Base-by-base conservation (phyloP, 2,888 invertebrate species). In the Malacosoma neustria region DNA sequence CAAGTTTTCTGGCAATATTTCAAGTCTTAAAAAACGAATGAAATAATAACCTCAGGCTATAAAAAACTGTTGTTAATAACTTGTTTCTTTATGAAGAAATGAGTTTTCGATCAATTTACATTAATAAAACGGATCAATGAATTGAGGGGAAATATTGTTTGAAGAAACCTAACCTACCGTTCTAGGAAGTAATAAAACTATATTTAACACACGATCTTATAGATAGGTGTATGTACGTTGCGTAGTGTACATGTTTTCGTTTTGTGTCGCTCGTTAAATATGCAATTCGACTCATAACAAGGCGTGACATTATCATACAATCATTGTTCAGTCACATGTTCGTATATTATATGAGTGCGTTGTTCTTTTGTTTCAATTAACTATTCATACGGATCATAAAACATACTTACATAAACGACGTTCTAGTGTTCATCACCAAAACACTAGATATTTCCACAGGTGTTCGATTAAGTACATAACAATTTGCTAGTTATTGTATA, bases 251-350 rank as follows among this genome's bases (percentile, higher is more conserved):
- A 54, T 61, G 62, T 66, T 68, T 70, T 62, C 58, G 62, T 59
- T 59, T 57, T 60, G 55, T 49, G 55, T 51, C 49, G 41, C 52
- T 59, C 50, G 51, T 67, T 67, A 58, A 65, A 69, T 69, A 74
- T 73, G 70, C 66, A 62, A 64, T 67, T 65, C 59, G 61, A 61
- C 60, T 70, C 56, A 62, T 66, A 71, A 69, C 62, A 52, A 61
- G 59, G 51, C 50, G 70, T 74, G 72, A 71, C 55, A 71, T 74
- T 74, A 71, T 56, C 72, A 73, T 72, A 68, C 53, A 54, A 69
- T 71, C 68, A 68, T 65, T 68, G 72, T 72, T 68, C 72, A 64
- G 65, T 59, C 66, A 61, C 68, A 70, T 72, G 67, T 57, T 51
- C 55, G 51, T n/a, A 61, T 63, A 61, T 57, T 53, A 61, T 64